Evolutionary conservation across 2,113 vertebrate genomes (phyloP).

Genomic region (Saimiri boliviensis): DNA sequence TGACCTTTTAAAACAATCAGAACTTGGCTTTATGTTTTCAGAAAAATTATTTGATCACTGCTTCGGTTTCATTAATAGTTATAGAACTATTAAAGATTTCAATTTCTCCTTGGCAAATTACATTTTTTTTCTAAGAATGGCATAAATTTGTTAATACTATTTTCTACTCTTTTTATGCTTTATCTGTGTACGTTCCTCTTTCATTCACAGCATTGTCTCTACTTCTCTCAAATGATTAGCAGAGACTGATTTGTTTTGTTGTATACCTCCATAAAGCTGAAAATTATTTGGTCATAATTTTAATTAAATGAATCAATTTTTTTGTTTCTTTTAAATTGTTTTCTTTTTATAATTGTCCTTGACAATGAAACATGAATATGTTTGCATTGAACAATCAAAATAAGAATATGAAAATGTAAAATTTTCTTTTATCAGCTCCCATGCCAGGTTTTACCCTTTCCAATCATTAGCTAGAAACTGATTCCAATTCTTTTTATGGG

Average conservation of each 20-base stretch:
- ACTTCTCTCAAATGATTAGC: background rate
- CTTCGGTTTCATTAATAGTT: background rate
- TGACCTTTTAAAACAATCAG: background rate
- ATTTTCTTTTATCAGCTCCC: too few species aligned
- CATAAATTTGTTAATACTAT: background rate
- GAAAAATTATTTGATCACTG: background rate
- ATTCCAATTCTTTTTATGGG: too few species aligned
- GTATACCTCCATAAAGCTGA: background rate
- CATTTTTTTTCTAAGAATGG: background rate
- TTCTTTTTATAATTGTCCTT: too few species aligned
- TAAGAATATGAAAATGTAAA: too few species aligned
- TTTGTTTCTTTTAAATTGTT: too few species aligned
- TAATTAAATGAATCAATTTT: background rate
- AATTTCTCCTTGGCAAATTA: background rate
- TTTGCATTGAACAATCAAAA: too few species aligned
- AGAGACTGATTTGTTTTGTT: background rate
- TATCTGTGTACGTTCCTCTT: background rate
- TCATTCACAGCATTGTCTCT: background rate
- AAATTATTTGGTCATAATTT: background rate
- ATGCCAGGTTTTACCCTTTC: too few species aligned
- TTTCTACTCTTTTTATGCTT: background rate
- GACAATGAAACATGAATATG: too few species aligned
- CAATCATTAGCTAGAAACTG: too few species aligned
- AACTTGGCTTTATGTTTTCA: background rate
- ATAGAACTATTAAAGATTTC: background rate